A percentile compares a stretch with the other conserved stretches of the same genome.
phyloP scores from a whole-genome alignment of 2,888 invertebrate genomes.

The Agriopis marginaria region DNA sequence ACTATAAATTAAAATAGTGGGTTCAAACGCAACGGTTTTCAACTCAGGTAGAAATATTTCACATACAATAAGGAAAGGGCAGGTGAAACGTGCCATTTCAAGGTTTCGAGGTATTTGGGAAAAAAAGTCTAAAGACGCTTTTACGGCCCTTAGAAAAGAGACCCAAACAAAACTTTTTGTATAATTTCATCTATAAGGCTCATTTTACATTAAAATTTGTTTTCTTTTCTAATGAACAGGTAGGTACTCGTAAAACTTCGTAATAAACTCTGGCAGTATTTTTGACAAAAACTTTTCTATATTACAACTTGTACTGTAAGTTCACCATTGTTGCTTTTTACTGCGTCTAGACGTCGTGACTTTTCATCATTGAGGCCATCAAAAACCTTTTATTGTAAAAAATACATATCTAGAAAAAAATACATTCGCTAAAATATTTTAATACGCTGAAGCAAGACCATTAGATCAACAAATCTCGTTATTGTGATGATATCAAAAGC shows the following conservation, averaged over 20 bases:
- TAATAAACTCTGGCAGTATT: not conserved
- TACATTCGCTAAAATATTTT: not conserved
- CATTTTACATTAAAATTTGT: not conserved
- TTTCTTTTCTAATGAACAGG: not conserved
- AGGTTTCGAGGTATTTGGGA: constrained; percentile 37
- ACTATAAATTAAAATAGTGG: constrained; percentile 19
- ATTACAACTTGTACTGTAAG: not conserved
- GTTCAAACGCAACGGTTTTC: constrained; percentile 33
- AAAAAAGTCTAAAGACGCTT: constrained; percentile 21
- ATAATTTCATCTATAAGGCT: not conserved
- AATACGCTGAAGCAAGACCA: constrained; percentile 6
- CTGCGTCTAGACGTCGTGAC: constrained; percentile 9
- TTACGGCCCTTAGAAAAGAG: constrained; percentile 8
- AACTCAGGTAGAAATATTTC: constrained; percentile 38
- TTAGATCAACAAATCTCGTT: constrained; percentile 12
- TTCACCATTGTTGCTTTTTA: not conserved
- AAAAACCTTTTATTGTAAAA: constrained; percentile 2
- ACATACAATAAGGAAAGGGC: constrained; percentile 38
- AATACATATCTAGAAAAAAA: not conserved
- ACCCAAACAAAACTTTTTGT: constrained; percentile 6
- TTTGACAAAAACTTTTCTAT: not conserved
- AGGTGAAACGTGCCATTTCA: constrained; percentile 43
- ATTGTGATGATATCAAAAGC: constrained; percentile 17
- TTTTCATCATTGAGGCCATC: constrained; percentile 1
- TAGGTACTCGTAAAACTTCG: constrained; percentile 19